phyloP scores from a whole-genome alignment of 30 jellyfish, hydroid and myxozoan species.

The Aurelia sp. region DNA sequence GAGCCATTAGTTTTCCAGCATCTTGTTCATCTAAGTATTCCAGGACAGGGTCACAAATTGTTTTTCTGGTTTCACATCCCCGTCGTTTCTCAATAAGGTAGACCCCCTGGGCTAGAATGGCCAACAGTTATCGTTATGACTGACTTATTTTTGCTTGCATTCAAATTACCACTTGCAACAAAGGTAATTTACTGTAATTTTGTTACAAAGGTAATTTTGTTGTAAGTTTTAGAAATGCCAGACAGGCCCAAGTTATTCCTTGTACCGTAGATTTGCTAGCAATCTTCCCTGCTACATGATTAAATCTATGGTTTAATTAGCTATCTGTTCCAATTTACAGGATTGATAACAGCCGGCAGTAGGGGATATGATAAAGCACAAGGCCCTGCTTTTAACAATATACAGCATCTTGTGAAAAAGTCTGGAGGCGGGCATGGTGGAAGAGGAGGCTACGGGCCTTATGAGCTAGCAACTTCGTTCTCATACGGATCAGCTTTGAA shows the following conservation, averaged over 20 bases:
- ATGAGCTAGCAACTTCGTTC: conserved; percentile 54
- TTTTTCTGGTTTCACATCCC: too few relatives aligned
- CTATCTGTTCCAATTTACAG: neutral
- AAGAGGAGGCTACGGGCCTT: conserved; percentile 69
- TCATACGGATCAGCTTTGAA: conserved; percentile 62
- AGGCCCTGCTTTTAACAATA: conserved; percentile 60
- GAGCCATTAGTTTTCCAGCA: too few relatives aligned
- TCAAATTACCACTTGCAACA: too few relatives aligned
- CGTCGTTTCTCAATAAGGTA: too few relatives aligned
- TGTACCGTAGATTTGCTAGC: neutral
- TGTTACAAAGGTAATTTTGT: too few relatives aligned
- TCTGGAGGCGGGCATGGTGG: conserved; percentile 81
- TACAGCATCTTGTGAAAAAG: conserved; percentile 17
- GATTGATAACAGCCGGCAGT: conserved; percentile 44
- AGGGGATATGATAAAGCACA: conserved; percentile 57
- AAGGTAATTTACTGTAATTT: too few relatives aligned
- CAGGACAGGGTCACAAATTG: too few relatives aligned
- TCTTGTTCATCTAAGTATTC: too few relatives aligned
- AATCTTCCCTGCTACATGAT: neutral
- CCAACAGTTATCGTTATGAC: too few relatives aligned
- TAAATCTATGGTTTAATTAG: neutral
- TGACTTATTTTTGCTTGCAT: too few relatives aligned
- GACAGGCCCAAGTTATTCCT: neutral
- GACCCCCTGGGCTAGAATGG: too few relatives aligned
- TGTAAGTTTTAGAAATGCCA: neutral